These are phyloP conservation scores for Lycaena phlaeas DNA, from an alignment of 2,888 invertebrate genomes.

Conservation along the genomic window DNA sequence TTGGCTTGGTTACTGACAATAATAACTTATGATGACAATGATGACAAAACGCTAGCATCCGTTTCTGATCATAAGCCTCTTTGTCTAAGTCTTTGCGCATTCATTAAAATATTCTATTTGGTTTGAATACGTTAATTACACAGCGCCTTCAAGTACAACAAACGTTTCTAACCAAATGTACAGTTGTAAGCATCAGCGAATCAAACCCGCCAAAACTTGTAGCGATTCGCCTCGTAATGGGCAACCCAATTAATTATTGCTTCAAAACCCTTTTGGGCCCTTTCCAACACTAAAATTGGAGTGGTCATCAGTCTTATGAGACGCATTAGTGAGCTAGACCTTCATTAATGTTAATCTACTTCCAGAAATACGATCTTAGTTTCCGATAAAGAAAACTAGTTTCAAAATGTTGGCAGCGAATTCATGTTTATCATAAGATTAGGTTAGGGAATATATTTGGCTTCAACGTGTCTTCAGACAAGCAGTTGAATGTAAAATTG, in stretches of 20 bases:
- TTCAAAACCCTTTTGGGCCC: constrained; percentile 53
- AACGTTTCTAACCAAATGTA: no score
- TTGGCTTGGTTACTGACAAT: no score
- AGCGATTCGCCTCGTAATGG: constrained; percentile 22
- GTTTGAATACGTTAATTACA: no score
- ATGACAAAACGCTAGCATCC: no score
- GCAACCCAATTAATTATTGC: constrained; percentile 57
- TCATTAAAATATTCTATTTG: no score
- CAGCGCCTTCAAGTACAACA: no score
- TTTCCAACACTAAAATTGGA: constrained; percentile 36
- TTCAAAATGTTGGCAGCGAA: constrained; percentile 7
- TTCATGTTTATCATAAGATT: constrained; percentile 12
- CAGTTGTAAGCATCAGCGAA: constrained; percentile 1
- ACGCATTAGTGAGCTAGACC: constrained; percentile 29
- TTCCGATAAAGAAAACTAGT: constrained; percentile 3
- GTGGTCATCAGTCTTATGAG: constrained; percentile 52
- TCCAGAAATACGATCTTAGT: constrained; percentile 2
- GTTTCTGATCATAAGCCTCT: no score
- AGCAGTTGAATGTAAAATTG: constrained; percentile 10
- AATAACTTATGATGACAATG: no score
- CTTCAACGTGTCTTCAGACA: constrained; percentile 7
- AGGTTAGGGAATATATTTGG: constrained; percentile 12
- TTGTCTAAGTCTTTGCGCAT: no score
- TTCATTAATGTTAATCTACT: constrained; percentile 30
- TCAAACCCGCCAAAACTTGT: constrained; percentile 11